Conservation (phyloP, 2,113 vertebrate species). For the Axis porcinus region DNA sequence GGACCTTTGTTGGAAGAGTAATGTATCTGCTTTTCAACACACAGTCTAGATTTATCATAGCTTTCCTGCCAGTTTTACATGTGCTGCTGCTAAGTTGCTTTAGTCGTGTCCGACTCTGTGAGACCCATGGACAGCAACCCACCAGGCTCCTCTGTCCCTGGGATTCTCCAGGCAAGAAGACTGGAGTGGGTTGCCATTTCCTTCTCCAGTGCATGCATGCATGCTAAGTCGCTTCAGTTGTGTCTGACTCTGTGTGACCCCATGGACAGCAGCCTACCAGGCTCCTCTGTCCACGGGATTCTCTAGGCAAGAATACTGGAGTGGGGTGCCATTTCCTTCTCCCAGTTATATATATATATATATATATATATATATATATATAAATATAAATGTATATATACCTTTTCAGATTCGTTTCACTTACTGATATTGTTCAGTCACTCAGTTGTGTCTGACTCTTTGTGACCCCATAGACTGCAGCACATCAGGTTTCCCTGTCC, state of each 20-base stretch:
- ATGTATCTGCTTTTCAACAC: neutral
- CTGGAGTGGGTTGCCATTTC: neutral
- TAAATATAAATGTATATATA: neutral
- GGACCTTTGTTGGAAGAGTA: neutral
- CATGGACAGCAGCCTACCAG: neutral
- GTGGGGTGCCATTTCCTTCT: neutral
- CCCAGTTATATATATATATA: neutral
- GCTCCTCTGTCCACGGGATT: neutral
- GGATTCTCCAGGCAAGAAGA: neutral
- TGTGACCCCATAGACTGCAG: neutral
- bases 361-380: neutral
- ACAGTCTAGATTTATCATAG: neutral
- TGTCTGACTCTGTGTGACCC: neutral
- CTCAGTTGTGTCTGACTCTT: neutral
- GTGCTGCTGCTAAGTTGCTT: neutral
- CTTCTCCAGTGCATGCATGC: neutral
- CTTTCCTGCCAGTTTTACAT: neutral
- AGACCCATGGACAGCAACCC: neutral
- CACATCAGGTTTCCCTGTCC: neutral
- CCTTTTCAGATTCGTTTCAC: neutral
- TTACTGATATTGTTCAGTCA: neutral
- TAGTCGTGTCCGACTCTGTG: accelerated
- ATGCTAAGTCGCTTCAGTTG: neutral
- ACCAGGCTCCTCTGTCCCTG: neutral
- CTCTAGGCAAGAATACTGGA: neutral